phyloP scores from a whole-genome alignment of 1,140 invertebrate species.

The Eumaeus atala region DNA sequence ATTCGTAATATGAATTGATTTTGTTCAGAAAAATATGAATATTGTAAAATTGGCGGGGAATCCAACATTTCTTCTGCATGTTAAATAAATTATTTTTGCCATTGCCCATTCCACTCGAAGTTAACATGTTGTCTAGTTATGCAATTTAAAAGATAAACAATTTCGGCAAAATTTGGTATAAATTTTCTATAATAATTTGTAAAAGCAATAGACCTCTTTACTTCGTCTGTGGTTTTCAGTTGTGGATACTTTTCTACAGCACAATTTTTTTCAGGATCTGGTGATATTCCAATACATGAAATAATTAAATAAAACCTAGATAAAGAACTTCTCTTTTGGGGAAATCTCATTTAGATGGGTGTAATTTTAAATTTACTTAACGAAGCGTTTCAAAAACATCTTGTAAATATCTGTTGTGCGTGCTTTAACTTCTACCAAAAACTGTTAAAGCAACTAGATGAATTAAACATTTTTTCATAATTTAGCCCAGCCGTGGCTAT shows the following conservation, averaged over 20 bases:
- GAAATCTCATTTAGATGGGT: neutral
- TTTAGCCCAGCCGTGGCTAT: too few species aligned
- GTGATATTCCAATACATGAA: neutral
- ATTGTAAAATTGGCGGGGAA: constrained; percentile 2
- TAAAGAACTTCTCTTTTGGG: neutral
- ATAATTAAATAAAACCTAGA: constrained; percentile 4
- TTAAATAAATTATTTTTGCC: constrained; percentile 8
- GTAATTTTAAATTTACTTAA: constrained; percentile 6
- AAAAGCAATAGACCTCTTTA: constrained; percentile 2
- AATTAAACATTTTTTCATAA: too few species aligned
- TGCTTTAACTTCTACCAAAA: neutral
- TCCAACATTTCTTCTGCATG: constrained; percentile 7
- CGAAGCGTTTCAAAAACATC: constrained; percentile 6
- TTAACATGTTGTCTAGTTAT: neutral
- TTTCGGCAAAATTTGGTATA: constrained; percentile 10
- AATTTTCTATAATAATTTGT: constrained; percentile 10
- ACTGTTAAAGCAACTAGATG: too few species aligned
- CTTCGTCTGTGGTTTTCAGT: neutral
- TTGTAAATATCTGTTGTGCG: neutral
- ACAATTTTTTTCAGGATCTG: constrained; percentile 5
- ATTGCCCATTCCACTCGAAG: neutral
- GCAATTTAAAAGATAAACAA: neutral
- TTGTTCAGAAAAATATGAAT: too few species aligned
- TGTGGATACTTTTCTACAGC: constrained; percentile 4
- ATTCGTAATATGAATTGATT: too few species aligned